Conservation (phyloP, 2,113 vertebrate genomes). For the Talpa occidentalis region DNA sequence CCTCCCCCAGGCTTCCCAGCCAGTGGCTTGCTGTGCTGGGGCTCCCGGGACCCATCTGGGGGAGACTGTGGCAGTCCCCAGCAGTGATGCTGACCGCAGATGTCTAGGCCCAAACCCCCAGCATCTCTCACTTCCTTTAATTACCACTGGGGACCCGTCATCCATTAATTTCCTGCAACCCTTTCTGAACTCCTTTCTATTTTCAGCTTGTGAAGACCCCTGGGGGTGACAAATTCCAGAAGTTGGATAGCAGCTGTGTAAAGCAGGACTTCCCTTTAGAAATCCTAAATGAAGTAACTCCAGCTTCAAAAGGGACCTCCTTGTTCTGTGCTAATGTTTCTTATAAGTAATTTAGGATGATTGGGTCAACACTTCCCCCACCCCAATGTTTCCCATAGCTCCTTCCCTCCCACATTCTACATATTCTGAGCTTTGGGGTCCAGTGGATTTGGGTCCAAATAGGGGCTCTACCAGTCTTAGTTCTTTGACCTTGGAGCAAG, state of each 20-base stretch:
- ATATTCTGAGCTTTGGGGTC: background rate
- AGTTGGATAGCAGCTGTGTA: constrained; percentile 67
- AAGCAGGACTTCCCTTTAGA: constrained; percentile 66
- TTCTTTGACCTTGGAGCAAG: background rate
- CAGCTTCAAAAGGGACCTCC: background rate
- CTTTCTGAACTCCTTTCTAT: constrained; percentile 76
- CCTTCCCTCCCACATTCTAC: background rate
- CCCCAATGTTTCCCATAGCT: background rate
- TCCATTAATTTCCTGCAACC: constrained; percentile 64
- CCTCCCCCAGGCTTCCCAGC: background rate
- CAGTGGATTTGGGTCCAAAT: background rate
- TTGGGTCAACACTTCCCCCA: background rate
- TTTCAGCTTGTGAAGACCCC: constrained; percentile 64
- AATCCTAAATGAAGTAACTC: constrained; percentile 50
- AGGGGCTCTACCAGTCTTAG: background rate
- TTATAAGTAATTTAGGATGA: background rate
- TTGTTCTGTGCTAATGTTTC: background rate
- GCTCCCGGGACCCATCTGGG: background rate
- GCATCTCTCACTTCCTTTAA: constrained; percentile 61
- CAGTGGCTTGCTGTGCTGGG: background rate
- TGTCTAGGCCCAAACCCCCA: background rate
- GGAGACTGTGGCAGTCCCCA: constrained; percentile 19
- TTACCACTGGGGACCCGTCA: constrained; percentile 54
- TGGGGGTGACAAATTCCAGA: constrained; percentile 71
- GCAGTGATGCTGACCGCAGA: constrained; percentile 37